Base-by-base conservation (phyloP, 1,140 invertebrate species). In the Thereuonema tuberculata region DNA sequence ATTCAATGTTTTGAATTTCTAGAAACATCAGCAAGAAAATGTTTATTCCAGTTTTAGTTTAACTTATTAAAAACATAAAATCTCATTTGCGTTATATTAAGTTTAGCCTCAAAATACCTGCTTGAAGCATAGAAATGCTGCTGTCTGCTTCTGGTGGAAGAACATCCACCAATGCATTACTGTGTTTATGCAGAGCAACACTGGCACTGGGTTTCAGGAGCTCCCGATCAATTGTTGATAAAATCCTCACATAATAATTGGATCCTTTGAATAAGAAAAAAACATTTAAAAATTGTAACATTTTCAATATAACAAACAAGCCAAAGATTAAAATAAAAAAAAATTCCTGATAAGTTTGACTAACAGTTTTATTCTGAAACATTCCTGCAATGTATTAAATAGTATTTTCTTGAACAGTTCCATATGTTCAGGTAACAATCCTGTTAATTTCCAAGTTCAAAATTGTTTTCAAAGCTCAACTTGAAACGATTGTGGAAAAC, bases 101-200 rank as follows among this genome's bases (percentile, higher is more conserved):
- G n/a, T n/a, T n/a, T n/a, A n/a, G n/a, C n/a, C n/a, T n/a, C n/a
- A 28, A 59, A 31, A 20, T 71, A 88, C 87, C 86, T 68, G 92
- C 84, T 80, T 89, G 84, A 29, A 98, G 75, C 93, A 98, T 97
- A 59, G 93, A 95, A 64, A 93, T 97, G 64, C 84, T 93, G 56
- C 89, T 93, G 71, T 98, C 94, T n/a, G 94, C 93, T 77, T 98
- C 94, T 5, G 94, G 94, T 26, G 94, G 94, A 31, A 98, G 73
- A 17, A 98, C 93, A 80, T 98, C 93, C 2, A 98, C 94, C 29
- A 98, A 75, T 52, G 94, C 93, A 82, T 98, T 98, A 66, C 92
- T 95, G 73, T 98, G 94, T 73, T 98, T 98, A 69, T 98, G 94
- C 23, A 98, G 78, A 28, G 94, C 94, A 37, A 98, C 94, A 68